Evolutionary conservation across 2,113 vertebrate genomes (phyloP).

Genomic region (Leuciscus idus): DNA sequence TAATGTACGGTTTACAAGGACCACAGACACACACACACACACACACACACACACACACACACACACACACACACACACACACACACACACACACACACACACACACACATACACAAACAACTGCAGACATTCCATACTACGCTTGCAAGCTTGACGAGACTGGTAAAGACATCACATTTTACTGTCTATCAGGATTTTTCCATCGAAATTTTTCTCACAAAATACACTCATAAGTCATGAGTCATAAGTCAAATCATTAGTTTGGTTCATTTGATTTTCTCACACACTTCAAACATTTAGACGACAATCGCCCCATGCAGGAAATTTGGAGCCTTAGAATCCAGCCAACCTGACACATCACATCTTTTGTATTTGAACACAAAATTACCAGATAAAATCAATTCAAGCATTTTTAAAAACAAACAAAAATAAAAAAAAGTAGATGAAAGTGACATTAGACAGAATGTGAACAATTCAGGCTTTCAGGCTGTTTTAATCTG

Average conservation of each 20-base stretch:
- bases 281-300: neutral
- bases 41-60: no score
- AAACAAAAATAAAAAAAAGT: neutral
- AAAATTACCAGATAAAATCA: neutral
- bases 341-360: neutral
- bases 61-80: no score
- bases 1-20: no score
- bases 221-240: neutral
- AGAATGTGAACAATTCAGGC: neutral
- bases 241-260: no score
- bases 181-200: slow-evolving; percentile 58
- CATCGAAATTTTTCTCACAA: slow-evolving; percentile 45
- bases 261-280: neutral
- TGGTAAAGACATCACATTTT: slow-evolving; percentile 68
- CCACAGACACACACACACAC: no score
- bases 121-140: slow-evolving; percentile 56
- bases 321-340: neutral
- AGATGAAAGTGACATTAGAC: neutral
- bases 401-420: neutral
- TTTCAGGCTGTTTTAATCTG: neutral
- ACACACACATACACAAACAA: neutral
- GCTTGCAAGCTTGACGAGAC: slow-evolving; percentile 56
- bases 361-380: neutral
- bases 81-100: no score
- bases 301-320: neutral